phyloP scores from a whole-genome alignment of 2,888 invertebrate species.

The Ormyrus labotus region DNA sequence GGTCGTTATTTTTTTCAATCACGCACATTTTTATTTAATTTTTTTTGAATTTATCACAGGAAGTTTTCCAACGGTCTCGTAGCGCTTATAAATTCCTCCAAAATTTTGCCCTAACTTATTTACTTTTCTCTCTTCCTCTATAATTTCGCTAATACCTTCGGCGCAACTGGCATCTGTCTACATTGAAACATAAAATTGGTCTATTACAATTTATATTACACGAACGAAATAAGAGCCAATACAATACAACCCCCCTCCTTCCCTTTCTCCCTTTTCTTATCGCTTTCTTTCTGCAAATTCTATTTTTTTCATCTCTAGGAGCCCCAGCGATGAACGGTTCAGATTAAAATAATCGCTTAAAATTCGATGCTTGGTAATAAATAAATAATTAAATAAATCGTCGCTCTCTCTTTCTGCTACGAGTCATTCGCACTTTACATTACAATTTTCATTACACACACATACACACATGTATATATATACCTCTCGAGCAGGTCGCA shows the following conservation, averaged over 20 bases:
- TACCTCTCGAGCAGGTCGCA: constrained; percentile 58
- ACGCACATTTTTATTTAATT: constrained; percentile 1
- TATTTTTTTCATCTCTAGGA: constrained; percentile 17
- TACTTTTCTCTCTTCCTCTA: constrained; percentile 30
- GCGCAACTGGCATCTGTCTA: constrained; percentile 44
- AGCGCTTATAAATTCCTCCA: constrained; percentile 38
- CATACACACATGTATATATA: background rate
- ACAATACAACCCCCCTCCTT: constrained; percentile 63
- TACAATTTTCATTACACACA: constrained; percentile 27
- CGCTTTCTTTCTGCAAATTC: background rate
- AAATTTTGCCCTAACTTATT: constrained; percentile 55
- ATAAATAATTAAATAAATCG: constrained; percentile 74
- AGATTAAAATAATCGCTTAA: constrained; percentile 69
- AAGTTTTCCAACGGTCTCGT: constrained; percentile 60
- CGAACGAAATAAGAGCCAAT: constrained; percentile 69
- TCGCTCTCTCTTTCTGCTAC: constrained; percentile 6
- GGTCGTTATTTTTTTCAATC: background rate
- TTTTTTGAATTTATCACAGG: constrained; percentile 63
- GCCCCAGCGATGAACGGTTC: constrained; percentile 61
- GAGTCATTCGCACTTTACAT: constrained; percentile 57
- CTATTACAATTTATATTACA: constrained; percentile 68
- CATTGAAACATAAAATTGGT: constrained; percentile 52
- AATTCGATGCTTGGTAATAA: constrained; percentile 71
- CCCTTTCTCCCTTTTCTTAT: background rate
- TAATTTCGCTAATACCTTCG: constrained; percentile 26